Conservation (phyloP, 2,113 vertebrate species). For the Pomatostomus ruficeps region DNA sequence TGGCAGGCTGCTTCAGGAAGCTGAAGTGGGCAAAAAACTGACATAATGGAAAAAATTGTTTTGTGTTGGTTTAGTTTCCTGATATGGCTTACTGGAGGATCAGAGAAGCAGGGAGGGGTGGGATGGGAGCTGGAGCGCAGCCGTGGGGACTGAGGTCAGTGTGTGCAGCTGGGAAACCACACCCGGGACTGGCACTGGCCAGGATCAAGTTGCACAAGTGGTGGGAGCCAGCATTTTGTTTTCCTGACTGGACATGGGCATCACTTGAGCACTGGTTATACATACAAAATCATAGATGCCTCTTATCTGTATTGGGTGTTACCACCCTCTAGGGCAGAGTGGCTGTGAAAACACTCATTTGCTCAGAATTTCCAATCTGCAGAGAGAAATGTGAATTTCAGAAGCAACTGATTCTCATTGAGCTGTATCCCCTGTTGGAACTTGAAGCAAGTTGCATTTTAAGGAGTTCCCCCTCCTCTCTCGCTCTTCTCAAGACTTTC, state of each 20-base stretch:
- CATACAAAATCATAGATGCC: neutral
- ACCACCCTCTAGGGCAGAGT: neutral
- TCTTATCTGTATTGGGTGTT: accelerated
- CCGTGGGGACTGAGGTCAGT: neutral
- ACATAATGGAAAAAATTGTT: neutral
- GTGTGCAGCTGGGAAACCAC: neutral
- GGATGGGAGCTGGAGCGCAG: neutral
- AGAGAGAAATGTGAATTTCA: neutral
- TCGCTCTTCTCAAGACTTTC: accelerated
- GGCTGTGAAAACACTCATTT: neutral
- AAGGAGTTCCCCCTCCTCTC: neutral
- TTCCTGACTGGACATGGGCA: neutral
- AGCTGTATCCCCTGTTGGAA: neutral
- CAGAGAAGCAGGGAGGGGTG: neutral
- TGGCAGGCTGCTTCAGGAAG: neutral
- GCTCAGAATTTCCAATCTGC: neutral
- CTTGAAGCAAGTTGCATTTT: neutral
- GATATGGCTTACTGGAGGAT: neutral
- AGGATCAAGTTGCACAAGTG: neutral
- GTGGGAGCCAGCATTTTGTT: neutral
- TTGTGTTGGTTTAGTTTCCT: neutral
- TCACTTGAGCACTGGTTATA: neutral
- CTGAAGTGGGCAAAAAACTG: neutral
- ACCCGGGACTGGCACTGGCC: neutral
- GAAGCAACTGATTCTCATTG: neutral